Percentiles rank a stretch among this genome's conserved stretches.
phyloP scores from a whole-genome alignment of 2,888 invertebrate species.

The Tenodera sinensis region DNA sequence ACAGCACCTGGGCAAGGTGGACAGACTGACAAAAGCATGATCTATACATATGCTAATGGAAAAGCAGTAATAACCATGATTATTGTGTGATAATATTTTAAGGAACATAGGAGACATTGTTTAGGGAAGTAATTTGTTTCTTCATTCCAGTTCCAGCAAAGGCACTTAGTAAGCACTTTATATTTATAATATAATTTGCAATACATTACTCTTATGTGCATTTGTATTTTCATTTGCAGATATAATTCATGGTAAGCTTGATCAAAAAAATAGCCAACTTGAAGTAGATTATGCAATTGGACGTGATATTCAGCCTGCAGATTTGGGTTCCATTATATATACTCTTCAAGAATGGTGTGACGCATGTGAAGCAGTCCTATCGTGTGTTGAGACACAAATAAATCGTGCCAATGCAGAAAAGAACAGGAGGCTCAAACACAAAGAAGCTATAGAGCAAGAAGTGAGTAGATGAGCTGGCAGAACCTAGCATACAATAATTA shows the following conservation, averaged over 20 bases:
- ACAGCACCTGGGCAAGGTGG: too few species aligned
- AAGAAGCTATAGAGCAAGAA: conserved; percentile 81
- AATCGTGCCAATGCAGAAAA: conserved; percentile 82
- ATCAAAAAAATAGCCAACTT: conserved; percentile 88
- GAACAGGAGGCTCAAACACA: conserved; percentile 72
- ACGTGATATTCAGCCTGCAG: conserved; percentile 82
- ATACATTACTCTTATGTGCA: background rate
- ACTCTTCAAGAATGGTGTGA: conserved; percentile 87
- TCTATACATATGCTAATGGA: too few species aligned
- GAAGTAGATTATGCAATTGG: conserved; percentile 94
- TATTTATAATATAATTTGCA: too few species aligned
- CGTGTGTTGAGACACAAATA: conserved; percentile 87
- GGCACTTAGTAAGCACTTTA: too few species aligned
- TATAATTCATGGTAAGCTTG: conserved; percentile 92
- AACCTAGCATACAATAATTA: too few species aligned
- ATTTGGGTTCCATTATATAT: conserved; percentile 75
- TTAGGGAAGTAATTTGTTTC: too few species aligned
- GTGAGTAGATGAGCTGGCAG: conserved; percentile 47
- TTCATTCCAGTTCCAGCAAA: background rate
- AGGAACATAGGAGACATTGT: too few species aligned
- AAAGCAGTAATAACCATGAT: too few species aligned
- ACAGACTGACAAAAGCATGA: too few species aligned
- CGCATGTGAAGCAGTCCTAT: conserved; percentile 82
- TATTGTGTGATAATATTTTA: too few species aligned
- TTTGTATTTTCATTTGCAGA: conserved; percentile 51